These are phyloP conservation scores for Conchocele bisecta DNA, from an alignment of 2,888 invertebrate species.

Conservation along the genomic window DNA sequence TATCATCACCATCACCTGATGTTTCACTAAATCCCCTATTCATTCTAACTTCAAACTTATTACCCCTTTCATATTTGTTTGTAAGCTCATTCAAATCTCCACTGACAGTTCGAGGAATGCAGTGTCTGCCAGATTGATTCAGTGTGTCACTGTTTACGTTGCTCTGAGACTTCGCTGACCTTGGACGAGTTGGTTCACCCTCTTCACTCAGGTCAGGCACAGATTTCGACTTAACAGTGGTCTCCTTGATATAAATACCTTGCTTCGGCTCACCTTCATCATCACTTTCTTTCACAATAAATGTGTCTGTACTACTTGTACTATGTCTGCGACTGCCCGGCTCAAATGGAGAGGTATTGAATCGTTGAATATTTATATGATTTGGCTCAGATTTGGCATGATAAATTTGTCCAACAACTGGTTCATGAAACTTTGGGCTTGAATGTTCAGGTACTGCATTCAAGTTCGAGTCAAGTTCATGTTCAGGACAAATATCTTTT, in stretches of 20 bases:
- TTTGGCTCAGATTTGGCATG: slow-evolving; percentile 5
- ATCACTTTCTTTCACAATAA: slow-evolving; percentile 75
- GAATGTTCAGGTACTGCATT: background rate
- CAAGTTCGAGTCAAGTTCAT: background rate
- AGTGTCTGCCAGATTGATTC: slow-evolving; percentile 17
- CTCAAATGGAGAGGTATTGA: no score
- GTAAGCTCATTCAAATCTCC: slow-evolving; percentile 45
- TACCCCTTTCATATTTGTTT: background rate
- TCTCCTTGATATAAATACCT: background rate
- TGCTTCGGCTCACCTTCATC: slow-evolving; percentile 47
- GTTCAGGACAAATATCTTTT: background rate
- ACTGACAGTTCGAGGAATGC: slow-evolving; percentile 60
- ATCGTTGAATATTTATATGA: no score
- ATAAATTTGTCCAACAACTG: slow-evolving; percentile 41
- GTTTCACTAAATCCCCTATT: background rate
- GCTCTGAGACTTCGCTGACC: slow-evolving; percentile 65
- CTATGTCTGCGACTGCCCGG: slow-evolving; percentile 35
- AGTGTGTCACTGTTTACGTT: slow-evolving; percentile 18
- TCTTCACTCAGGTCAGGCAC: slow-evolving; percentile 61
- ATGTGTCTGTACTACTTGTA: slow-evolving; percentile 73
- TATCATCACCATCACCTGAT: slow-evolving; percentile 6
- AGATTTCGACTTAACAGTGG: slow-evolving; percentile 57
- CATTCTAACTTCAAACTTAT: background rate
- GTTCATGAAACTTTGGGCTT: slow-evolving; percentile 34
- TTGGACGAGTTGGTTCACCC: slow-evolving; percentile 48